These are phyloP conservation scores for Cetonia aurata DNA, from an alignment of 2,888 invertebrate genomes.

Conservation along the genomic window DNA sequence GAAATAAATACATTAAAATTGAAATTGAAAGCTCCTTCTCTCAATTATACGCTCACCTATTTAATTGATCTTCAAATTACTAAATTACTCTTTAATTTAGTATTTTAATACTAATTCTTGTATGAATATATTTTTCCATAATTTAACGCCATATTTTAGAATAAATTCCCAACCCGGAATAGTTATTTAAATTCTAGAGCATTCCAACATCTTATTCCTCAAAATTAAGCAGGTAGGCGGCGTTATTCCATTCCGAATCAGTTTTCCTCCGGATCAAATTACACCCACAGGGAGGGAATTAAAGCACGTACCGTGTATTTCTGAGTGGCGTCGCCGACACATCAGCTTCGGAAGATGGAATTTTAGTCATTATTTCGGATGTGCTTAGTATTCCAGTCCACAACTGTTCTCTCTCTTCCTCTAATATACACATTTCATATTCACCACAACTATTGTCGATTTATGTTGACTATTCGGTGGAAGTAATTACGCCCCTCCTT, in stretches of 20 bases:
- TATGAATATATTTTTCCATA: no score
- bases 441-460: constrained; percentile 18
- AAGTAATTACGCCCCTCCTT: not conserved
- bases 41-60: no score
- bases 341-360: constrained; percentile 33
- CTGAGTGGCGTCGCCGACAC: constrained; percentile 24
- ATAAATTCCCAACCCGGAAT: no score
- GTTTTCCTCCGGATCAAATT: constrained; percentile 21
- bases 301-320: constrained; percentile 33
- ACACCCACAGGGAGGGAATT: constrained; percentile 18
- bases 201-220: no score
- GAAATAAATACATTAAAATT: no score
- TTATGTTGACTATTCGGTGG: constrained; percentile 9
- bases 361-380: constrained; percentile 36
- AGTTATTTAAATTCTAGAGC: no score
- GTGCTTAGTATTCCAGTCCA: constrained; percentile 33
- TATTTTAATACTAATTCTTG: no score
- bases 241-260: constrained; percentile 14
- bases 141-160: no score
- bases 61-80: no score
- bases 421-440: constrained; percentile 7
- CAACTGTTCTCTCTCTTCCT: constrained; percentile 4
- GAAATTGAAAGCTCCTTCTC: no score
- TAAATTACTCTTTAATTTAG: no score
- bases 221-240: not conserved